Base-by-base conservation (phyloP, 2,888 invertebrate species). In the Fabriciana adippe region DNA sequence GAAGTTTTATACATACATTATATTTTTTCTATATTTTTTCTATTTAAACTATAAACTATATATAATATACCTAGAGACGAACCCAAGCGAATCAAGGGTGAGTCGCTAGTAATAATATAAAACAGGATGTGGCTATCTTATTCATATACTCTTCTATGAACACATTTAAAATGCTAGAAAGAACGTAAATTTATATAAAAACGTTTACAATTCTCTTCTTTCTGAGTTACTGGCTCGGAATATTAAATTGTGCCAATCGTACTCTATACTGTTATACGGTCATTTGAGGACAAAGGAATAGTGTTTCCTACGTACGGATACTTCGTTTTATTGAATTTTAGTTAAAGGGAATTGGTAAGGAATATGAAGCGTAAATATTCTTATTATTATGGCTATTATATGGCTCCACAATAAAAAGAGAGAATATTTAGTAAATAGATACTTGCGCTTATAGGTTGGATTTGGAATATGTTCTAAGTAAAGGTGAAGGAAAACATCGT, bases 161-260 rank as follows among this genome's bases (percentile, higher is more conserved):
- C 1, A n/a, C 16, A 26, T 26, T n/a, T 26, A 47, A 11, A 31
- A 31, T 31, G 16, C 0, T 31, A 59, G n/a, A 48, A n/a, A 59
- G 26, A 48, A 48, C 11, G 26, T 41, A 5, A n/a, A 26, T 35
- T 55, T 26, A 47, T 6, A 59, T 48, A 48, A 59, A 59, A 48
- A 59, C 59, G 31, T 48, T 59, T 59, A 59, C 26, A 59, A 59
- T 59, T 26, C 47, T 48, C 51, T 61, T 56, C 60, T 57, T 72
- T 69, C 68, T 67, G 64, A 72, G 70, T 62, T 68, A 72, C 65
- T 71, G 71, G 56, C 66, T 64, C 66, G 70, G 64, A 75, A 75
- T 72, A 71, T 74, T 72, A 71, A 69, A 63, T 72, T 69, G 64
- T 64, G 74, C 66, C 68, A 72, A 66, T 73, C 69, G 68, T 62